These are phyloP conservation scores for Corbicula japonica DNA, from an alignment of 2,888 invertebrate species.

Conservation along the genomic window DNA sequence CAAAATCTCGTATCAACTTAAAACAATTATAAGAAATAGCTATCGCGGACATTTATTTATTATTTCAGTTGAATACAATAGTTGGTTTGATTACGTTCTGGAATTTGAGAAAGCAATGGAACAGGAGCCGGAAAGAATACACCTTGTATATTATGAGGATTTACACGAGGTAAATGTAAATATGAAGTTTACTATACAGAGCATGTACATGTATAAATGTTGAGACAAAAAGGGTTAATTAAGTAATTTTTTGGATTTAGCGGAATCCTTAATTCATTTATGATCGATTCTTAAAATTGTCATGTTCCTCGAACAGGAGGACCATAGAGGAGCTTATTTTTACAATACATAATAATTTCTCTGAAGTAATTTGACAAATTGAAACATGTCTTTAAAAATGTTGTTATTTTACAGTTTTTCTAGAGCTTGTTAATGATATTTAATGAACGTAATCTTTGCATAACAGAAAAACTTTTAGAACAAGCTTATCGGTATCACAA, in stretches of 20 bases:
- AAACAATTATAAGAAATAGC: too few relatives aligned
- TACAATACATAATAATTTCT: neutral
- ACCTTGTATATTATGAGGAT: constrained; percentile 53
- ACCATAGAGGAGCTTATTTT: neutral
- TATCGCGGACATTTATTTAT: neutral
- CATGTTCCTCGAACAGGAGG: neutral
- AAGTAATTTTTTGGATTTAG: neutral
- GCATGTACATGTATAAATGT: too few relatives aligned
- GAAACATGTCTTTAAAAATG: too few relatives aligned
- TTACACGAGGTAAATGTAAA: constrained; percentile 54
- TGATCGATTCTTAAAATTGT: neutral
- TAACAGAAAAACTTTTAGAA: too few relatives aligned
- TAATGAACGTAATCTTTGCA: too few relatives aligned
- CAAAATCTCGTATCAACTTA: too few relatives aligned
- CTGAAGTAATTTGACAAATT: too few relatives aligned
- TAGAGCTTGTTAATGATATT: too few relatives aligned
- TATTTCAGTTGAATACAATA: constrained; percentile 57
- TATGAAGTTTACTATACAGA: too few relatives aligned
- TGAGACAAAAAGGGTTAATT: too few relatives aligned
- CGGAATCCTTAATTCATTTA: neutral
- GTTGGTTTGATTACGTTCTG: constrained; percentile 67
- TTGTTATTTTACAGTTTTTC: too few relatives aligned
- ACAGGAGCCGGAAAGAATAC: constrained; percentile 31
- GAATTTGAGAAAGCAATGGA: constrained; percentile 60
- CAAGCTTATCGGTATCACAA: too few relatives aligned